Base-by-base conservation (phyloP, 2,888 invertebrate species). In the Tigriopus californicus region DNA sequence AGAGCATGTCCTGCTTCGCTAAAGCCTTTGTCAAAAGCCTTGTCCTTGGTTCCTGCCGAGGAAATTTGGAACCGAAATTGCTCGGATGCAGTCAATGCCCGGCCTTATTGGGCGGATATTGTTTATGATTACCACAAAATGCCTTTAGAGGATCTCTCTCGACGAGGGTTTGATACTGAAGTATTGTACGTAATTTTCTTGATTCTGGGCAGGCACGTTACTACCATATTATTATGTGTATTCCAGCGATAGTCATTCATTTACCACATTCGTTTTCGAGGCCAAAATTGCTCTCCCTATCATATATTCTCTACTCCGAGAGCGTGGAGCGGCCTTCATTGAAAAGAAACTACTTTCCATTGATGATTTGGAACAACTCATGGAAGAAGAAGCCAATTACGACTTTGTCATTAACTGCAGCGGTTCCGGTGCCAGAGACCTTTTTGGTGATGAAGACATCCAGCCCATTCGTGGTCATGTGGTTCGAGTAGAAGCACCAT, bases 391-490 rank as follows among this genome's bases (percentile, higher is more conserved):
- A 8, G 33, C 15, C 15, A 25, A 12, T 33, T 82, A 77, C 66
- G 80, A 85, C 67, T 74, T 84, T 1, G 73, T 89, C n/a, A 75
- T 89, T 48, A 88, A 89, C 69, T 89, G 88, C 65, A 76, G 80
- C 1, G 89, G 91, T 8, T 67, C 88, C 1, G 80, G 79, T 1
- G 79, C 87, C 0, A 73, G 74, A 64, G 63, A 73, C 10, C 68
- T 88, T 0, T 75, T 80, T 1, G 73, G 75, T 0, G 88, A 89
- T 72, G 64, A 69, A 0, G 67, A 68, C 42, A 73, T 85, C 52
- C 71, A 71, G 58, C 77, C 88, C 1, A 77, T 85, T 52, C 75
- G 89, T 63, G 88, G 88, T 6, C 88, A 88, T 72, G 77, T 88
- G 41, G 68, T 75, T 1, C 76, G 77, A 68, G 82, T 80, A 1